A percentile compares a stretch with the other conserved stretches of the same genome.
These are phyloP conservation scores for Melanostoma scalare DNA, from an alignment of 2,888 invertebrate species.

Conservation along the genomic window DNA sequence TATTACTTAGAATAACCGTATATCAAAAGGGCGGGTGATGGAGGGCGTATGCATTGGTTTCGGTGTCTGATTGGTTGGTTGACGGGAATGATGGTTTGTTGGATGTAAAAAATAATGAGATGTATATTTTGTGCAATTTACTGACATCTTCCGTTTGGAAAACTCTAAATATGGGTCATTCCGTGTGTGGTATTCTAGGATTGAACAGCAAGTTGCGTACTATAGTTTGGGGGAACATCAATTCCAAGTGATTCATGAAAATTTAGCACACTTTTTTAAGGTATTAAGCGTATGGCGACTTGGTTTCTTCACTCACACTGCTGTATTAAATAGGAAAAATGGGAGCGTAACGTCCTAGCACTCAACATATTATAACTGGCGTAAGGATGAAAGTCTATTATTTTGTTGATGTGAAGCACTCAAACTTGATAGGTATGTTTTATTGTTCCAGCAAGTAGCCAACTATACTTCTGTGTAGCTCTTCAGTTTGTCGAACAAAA, in stretches of 20 bases:
- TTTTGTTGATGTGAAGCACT: too few species aligned
- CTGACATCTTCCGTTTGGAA: conserved; percentile 45
- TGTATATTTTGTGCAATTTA: conserved; percentile 67
- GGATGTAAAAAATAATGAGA: conserved; percentile 69
- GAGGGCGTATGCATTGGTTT: conserved; percentile 18
- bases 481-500: too few species aligned
- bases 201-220: conserved; percentile 40
- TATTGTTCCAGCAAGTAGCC: too few species aligned
- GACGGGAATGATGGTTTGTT: conserved; percentile 15
- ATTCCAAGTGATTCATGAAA: conserved; percentile 56
- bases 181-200: conserved; percentile 39
- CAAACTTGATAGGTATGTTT: too few species aligned
- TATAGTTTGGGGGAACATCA: conserved; percentile 46
- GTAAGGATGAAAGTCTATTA: too few species aligned
- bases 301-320: too few species aligned
- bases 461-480: too few species aligned
- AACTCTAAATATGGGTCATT: conserved; percentile 35
- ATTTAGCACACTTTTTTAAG: conserved; percentile 13
- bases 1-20: conserved; percentile 69
- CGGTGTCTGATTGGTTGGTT: neutral
- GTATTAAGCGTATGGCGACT: too few species aligned
- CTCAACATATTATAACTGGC: too few species aligned
- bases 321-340: too few species aligned
- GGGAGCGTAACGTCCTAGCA: too few species aligned
- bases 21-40: conserved; percentile 40